Evolutionary conservation across 1,140 invertebrate genomes (phyloP).

Genomic region (Formica selysi): DNA sequence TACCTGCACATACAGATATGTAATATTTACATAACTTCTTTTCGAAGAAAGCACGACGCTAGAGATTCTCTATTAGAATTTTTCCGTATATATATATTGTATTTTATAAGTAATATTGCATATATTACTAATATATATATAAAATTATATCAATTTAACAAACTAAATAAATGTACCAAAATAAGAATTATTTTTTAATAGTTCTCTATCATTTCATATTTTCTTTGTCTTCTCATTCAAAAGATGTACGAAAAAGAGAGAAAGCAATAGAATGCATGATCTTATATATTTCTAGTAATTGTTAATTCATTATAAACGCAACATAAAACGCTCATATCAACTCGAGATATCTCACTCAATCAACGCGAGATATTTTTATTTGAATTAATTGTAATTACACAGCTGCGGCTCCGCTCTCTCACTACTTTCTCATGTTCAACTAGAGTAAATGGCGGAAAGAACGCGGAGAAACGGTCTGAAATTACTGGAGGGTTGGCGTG

Average conservation of each 20-base stretch:
- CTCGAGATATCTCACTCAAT: not conserved
- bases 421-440: slow-evolving; percentile 70
- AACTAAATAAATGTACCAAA: not conserved
- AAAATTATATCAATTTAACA: not conserved
- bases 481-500: slow-evolving; percentile 67
- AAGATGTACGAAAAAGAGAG: not conserved
- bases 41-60: slow-evolving; percentile 7
- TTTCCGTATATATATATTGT: not conserved
- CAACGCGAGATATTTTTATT: slow-evolving; percentile 43
- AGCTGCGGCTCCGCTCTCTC: slow-evolving; percentile 41
- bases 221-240: slow-evolving; percentile 18
- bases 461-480: slow-evolving; percentile 58
- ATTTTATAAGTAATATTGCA: slow-evolving; percentile 10
- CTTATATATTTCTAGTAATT: slow-evolving; percentile 18
- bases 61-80: slow-evolving; percentile 16
- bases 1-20: slow-evolving; percentile 11
- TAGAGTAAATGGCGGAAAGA: slow-evolving; percentile 72
- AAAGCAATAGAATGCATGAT: not conserved
- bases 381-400: slow-evolving; percentile 66
- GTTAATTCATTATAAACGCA: not conserved
- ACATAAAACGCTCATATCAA: not conserved
- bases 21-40: slow-evolving; percentile 32
- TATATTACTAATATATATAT: not conserved
- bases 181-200: slow-evolving; percentile 12
- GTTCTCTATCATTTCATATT: not conserved